These are phyloP conservation scores for Ruditapes philippinarum DNA, from an alignment of 1,140 invertebrate species.

Conservation along the genomic window DNA sequence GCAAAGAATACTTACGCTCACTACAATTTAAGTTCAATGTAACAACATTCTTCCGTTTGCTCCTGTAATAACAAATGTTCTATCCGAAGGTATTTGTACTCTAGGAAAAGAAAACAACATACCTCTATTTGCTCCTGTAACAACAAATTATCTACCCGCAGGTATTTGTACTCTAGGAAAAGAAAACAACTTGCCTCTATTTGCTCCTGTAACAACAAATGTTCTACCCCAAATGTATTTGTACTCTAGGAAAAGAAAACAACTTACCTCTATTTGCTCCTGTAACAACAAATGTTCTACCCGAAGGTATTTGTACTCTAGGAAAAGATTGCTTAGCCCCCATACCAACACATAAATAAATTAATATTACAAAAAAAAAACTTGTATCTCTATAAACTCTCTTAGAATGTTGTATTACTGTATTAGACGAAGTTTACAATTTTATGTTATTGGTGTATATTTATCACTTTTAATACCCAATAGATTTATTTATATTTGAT, in stretches of 20 bases:
- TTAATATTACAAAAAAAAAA: no score
- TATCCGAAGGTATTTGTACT: not conserved
- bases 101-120: slow-evolving; percentile 37
- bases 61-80: slow-evolving; percentile 51
- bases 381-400: no score
- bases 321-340: slow-evolving; percentile 58
- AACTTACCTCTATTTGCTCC: slow-evolving; percentile 55
- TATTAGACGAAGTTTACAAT: no score
- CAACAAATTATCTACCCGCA: slow-evolving; percentile 11
- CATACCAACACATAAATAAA: not conserved
- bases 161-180: slow-evolving; percentile 38
- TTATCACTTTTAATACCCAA: no score
- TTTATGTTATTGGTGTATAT: no score
- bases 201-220: slow-evolving; percentile 55
- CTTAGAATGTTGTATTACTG: no score
- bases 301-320: not conserved
- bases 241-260: not conserved
- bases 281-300: slow-evolving; percentile 44
- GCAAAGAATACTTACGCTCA: no score
- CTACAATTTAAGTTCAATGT: not conserved
- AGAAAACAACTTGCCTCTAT: slow-evolving; percentile 45
- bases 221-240: not conserved
- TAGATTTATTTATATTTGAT: no score
- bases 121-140: slow-evolving; percentile 61
- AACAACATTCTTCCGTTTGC: slow-evolving; percentile 43